phyloP scores from a whole-genome alignment of 2,797 vertebrate genomes.

The Remorina albescens region DNA sequence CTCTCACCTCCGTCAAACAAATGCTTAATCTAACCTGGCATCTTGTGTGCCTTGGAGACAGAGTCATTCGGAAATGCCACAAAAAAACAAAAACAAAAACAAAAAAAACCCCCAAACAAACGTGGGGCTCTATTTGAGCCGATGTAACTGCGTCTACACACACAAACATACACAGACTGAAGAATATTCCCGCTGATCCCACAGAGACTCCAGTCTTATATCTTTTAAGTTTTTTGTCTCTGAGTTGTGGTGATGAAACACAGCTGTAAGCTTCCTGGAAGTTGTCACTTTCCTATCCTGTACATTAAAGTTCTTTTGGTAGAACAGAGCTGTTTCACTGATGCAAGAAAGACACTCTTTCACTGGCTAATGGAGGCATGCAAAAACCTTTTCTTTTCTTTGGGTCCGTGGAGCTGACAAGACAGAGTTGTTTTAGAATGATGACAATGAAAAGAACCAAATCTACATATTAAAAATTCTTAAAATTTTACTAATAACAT shows the following conservation, averaged over 20 bases:
- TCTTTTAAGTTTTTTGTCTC: constrained; percentile 44
- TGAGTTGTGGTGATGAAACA: constrained; percentile 43
- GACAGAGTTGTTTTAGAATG: constrained; percentile 9
- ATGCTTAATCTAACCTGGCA: constrained; percentile 62
- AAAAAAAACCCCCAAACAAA: too few relatives aligned
- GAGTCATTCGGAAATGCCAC: constrained; percentile 67
- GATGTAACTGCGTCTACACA: constrained; percentile 31
- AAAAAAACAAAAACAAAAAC: too few relatives aligned
- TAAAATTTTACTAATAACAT: not conserved
- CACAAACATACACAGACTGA: constrained; percentile 19
- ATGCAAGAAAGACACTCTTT: constrained; percentile 54
- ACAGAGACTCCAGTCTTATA: constrained; percentile 33
- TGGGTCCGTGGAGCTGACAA: constrained; percentile 28
- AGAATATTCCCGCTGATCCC: constrained; percentile 28
- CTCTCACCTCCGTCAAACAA: constrained; percentile 61
- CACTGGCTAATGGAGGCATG: constrained; percentile 31
- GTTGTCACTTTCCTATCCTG: constrained; percentile 27
- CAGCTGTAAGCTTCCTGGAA: constrained; percentile 42
- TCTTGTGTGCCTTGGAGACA: constrained; percentile 45
- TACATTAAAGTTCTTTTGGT: constrained; percentile 37
- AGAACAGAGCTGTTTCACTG: constrained; percentile 42
- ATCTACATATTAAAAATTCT: constrained; percentile 8
- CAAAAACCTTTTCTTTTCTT: constrained; percentile 42
- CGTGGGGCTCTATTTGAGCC: constrained; percentile 39
- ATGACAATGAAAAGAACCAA: not conserved